Percentiles rank a stretch among this genome's conserved stretches.
Evolutionary conservation across 1,140 invertebrate genomes (phyloP).

Genomic region (Drosophila ironensis): DNA sequence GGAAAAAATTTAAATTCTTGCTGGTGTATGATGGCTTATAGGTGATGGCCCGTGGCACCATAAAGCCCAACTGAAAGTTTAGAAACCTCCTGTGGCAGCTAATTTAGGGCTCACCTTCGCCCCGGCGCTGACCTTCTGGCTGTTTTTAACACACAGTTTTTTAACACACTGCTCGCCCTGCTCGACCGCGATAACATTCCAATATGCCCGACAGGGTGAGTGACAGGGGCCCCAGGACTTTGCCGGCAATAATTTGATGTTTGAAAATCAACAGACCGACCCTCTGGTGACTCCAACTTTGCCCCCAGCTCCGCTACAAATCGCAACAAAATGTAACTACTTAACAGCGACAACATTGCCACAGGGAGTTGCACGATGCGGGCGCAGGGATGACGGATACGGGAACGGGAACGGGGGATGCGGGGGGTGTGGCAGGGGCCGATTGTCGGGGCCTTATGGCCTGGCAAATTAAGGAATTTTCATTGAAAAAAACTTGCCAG

Average conservation of each 20-base stretch:
- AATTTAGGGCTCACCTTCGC: too few relatives aligned
- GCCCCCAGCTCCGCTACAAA: conserved; percentile 28
- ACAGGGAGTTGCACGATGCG: background rate
- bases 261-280: conserved; percentile 24
- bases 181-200: background rate
- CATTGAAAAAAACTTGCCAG: conserved; percentile 65
- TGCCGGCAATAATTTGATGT: conserved; percentile 25
- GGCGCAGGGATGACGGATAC: background rate
- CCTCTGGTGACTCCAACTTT: background rate
- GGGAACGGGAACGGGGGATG: background rate
- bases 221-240: conserved; percentile 13
- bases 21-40: too few relatives aligned
- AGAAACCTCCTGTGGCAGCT: too few relatives aligned
- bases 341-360: conserved; percentile 72
- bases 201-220: background rate
- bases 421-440: background rate
- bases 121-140: too few relatives aligned
- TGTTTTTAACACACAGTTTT: conserved; percentile 2
- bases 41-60: too few relatives aligned
- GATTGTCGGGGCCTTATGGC: conserved; percentile 32
- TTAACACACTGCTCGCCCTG: background rate
- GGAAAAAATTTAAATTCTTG: too few relatives aligned
- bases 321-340: conserved; percentile 78
- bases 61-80: too few relatives aligned
- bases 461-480: conserved; percentile 77